Conservation (phyloP, 2,113 vertebrate genomes). For the Platysternon megacephalum region DNA sequence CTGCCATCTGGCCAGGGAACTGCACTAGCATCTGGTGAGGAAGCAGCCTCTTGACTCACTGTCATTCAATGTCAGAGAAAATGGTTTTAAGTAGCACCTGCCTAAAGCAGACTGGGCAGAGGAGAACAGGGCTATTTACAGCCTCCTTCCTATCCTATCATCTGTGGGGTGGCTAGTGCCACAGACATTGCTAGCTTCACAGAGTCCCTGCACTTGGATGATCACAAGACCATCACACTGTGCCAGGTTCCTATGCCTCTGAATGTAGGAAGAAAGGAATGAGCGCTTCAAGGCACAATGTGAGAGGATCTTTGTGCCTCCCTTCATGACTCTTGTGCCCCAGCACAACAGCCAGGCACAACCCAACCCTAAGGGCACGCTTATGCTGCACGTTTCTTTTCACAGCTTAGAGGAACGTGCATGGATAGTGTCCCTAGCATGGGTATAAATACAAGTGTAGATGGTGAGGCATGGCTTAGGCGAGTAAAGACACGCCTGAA, state of each 20-base stretch:
- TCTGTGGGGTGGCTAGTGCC: not conserved
- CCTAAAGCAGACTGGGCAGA: not conserved
- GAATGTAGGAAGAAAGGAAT: not conserved
- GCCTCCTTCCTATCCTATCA: not conserved
- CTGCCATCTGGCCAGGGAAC: constrained; percentile 54
- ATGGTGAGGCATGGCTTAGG: not conserved
- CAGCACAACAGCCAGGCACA: not conserved
- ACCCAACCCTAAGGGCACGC: not conserved
- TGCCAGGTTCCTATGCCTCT: not conserved
- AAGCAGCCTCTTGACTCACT: constrained; percentile 17
- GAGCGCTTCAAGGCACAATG: not conserved
- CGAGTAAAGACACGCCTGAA: not conserved
- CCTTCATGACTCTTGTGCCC: not conserved
- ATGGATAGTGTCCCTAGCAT: not conserved
- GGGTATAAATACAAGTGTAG: not conserved
- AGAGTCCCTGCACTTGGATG: not conserved
- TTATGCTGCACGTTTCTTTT: not conserved
- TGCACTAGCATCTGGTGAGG: constrained; percentile 46
- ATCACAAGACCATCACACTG: not conserved
- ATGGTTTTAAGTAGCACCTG: constrained; percentile 10
- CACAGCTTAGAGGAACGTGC: not conserved
- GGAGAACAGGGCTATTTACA: not conserved
- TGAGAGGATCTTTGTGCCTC: not conserved
- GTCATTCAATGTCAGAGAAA: constrained; percentile 13
- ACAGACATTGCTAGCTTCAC: not conserved